These are phyloP conservation scores for Channallabes apus DNA, from an alignment of 2,797 vertebrate genomes.

Conservation along the genomic window DNA sequence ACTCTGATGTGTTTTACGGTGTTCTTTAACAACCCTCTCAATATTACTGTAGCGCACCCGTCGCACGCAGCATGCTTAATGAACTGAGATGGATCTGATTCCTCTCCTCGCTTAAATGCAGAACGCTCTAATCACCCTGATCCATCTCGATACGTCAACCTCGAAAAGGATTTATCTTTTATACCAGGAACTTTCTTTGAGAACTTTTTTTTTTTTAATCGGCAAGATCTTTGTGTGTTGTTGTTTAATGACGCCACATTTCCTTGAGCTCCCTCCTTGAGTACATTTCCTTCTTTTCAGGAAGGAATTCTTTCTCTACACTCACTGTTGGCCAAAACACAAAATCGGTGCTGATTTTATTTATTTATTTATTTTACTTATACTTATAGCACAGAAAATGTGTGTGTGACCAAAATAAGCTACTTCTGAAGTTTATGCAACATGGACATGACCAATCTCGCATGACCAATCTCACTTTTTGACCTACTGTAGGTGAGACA, in stretches of 20 bases:
- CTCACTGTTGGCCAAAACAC: neutral
- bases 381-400: no score
- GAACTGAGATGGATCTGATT: conserved; percentile 40
- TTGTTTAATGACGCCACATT: neutral
- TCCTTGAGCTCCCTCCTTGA: neutral
- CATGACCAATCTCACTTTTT: no score
- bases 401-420: no score
- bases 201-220: neutral
- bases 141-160: conserved; percentile 41
- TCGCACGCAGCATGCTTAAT: conserved; percentile 9
- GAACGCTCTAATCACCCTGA: conserved; percentile 32
- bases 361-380: no score
- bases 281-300: neutral
- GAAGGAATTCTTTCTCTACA: neutral
- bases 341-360: no score
- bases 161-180: conserved; percentile 42
- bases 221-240: neutral
- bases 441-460: no score
- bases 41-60: neutral
- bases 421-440: no score
- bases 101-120: conserved; percentile 17
- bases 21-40: conserved; percentile 1
- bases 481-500: no score
- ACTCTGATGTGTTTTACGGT: conserved; percentile 10
- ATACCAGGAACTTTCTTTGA: neutral